Evolutionary conservation across 2,113 vertebrate genomes (phyloP), one percentile per base, ranked within the genome.

Genomic region (Cnemophilus loriae): DNA sequence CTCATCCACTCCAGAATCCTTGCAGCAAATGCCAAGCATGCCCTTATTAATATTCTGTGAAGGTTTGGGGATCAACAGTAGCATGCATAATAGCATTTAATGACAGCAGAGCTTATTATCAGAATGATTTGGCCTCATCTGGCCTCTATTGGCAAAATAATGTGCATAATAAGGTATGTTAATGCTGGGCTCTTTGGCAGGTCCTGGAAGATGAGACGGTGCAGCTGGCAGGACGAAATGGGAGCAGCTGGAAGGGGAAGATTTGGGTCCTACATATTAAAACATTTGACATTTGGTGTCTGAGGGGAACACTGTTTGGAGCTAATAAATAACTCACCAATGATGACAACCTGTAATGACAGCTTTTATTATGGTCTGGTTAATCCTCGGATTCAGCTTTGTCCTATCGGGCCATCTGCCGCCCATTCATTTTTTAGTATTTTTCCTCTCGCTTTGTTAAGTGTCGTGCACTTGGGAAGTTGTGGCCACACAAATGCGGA

Each of bases 221-320:
- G 88, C 96, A 97, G 96, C 97, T 98, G 98, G 97, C 91, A 89
- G 93, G 85, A 94, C 1, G 24, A 83, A 95, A 84, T 32, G 26
- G 37, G 96, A 96, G 89, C 97, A 98, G 97, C 97, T 97, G 97
- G 96, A 97, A 93, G 86, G 90, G 84, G 87, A 96, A 96, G 95
- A 95, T 91, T 85, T 65, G 84, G 75, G 91, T 78, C 91, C 97
- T 95, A 65, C 90, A 68, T 86, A 87, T 97, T 96, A 96, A 95
- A 97, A 39, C 74, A 27, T 91, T 94, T 97, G 97, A 97, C 96
- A 97, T 97, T 98, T 98, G 96, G 91, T 97, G 95, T 97, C 97
- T 96, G 95, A 97, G 97, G 93, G 92, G 91, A 98, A 32, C 82
- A 28, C 46, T 70, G 89, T 78, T 91, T 87, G 95, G 85, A 79